A percentile compares a stretch with the other conserved stretches of the same genome.
Conservation (phyloP, 2,797 vertebrate species). For the Bradypodion ventrale region DNA sequence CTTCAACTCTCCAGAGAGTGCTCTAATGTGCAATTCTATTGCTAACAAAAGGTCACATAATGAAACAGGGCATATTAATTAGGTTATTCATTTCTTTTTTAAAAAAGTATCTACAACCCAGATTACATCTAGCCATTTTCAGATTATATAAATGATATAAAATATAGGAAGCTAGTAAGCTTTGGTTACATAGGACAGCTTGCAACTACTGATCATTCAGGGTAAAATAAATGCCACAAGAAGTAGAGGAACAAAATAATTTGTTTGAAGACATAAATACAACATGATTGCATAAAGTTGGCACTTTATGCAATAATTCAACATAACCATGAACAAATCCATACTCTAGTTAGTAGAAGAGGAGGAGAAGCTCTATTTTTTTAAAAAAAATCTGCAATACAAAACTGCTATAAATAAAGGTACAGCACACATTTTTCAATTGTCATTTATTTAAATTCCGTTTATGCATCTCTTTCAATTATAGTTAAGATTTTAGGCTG, state of each 20-base stretch:
- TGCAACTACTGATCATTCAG: no score
- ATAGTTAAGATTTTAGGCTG: conserved; percentile 82
- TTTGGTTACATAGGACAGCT: no score
- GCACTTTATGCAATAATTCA: no score
- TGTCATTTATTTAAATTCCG: conserved; percentile 76
- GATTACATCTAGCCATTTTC: not conserved
- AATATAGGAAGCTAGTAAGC: no score
- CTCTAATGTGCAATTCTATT: no score
- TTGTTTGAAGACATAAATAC: no score
- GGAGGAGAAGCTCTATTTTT: not conserved
- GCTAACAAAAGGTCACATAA: no score
- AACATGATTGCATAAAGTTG: no score
- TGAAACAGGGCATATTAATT: no score
- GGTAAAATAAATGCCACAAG: not conserved
- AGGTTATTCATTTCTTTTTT: not conserved
- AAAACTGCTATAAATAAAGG: conserved; percentile 70
- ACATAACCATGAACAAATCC: not conserved
- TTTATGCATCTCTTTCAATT: conserved; percentile 78
- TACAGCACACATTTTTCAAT: conserved; percentile 74
- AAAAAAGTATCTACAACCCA: not conserved
- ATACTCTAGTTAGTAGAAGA: not conserved
- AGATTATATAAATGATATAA: no score
- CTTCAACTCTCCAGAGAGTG: no score
- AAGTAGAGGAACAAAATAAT: not conserved
- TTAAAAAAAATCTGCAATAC: conserved; percentile 35